Conservation (phyloP, 30 jellyfish, hydroid and myxozoan species). For the Phacellophora camtschatica region DNA sequence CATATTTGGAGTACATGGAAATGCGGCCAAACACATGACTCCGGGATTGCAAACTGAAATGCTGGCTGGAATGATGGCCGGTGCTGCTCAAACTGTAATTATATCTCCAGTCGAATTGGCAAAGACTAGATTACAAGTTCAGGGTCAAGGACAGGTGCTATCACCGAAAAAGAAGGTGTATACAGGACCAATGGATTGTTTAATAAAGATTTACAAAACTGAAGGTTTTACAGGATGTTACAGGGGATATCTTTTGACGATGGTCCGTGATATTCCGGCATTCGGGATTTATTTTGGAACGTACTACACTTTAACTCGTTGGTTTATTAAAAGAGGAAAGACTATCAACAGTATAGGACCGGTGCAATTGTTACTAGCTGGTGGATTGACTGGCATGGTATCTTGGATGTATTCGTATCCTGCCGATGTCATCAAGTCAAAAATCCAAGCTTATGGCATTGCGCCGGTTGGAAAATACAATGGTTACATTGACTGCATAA, state of each 20-base stretch:
- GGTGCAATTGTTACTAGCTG: slow-evolving; percentile 67
- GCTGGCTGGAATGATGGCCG: slow-evolving; percentile 86
- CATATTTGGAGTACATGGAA: slow-evolving; percentile 90
- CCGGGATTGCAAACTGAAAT: slow-evolving; percentile 62
- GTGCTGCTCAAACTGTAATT: slow-evolving; percentile 68
- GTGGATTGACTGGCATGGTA: slow-evolving; percentile 83
- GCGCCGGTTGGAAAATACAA: slow-evolving; percentile 56
- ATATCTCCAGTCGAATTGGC: slow-evolving; percentile 80
- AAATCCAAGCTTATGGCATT: slow-evolving; percentile 91
- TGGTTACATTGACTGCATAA: slow-evolving; percentile 52
- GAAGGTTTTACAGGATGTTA: slow-evolving; percentile 79
- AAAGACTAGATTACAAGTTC: slow-evolving; percentile 87
- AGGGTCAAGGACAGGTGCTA: slow-evolving; percentile 70
- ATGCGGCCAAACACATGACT: slow-evolving; percentile 32
- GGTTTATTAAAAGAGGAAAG: slow-evolving; percentile 18
- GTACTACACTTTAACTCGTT: slow-evolving; percentile 44
- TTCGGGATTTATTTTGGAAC: slow-evolving; percentile 78
- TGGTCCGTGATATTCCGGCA: slow-evolving; percentile 85
- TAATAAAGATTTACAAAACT: slow-evolving; percentile 43
- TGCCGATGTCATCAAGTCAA: slow-evolving; percentile 87
- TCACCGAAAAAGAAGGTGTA: neutral
- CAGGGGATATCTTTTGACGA: slow-evolving; percentile 69
- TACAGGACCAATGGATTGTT: slow-evolving; percentile 70
- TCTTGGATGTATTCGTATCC: slow-evolving; percentile 89
- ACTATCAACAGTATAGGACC: slow-evolving; percentile 16